These are phyloP conservation scores for Toxostoma redivivum DNA, from an alignment of 2,113 vertebrate genomes.

Conservation along the genomic window DNA sequence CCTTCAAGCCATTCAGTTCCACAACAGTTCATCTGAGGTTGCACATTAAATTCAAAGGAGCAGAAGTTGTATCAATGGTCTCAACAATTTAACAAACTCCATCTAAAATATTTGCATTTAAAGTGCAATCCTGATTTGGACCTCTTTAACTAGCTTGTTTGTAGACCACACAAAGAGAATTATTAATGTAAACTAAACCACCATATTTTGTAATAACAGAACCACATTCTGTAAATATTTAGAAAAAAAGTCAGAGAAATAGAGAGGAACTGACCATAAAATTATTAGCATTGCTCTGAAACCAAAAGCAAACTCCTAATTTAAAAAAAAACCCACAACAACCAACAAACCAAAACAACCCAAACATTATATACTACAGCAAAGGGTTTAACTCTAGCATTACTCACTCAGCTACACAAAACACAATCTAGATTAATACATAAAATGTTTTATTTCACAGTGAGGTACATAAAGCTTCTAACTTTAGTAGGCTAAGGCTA, in stretches of 20 bases:
- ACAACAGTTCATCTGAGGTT: conserved; percentile 43
- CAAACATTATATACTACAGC: conserved; percentile 18
- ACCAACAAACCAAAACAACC: conserved; percentile 1
- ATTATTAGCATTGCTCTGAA: conserved; percentile 47
- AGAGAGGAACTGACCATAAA: conserved; percentile 42
- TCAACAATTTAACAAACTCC: not conserved
- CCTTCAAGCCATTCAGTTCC: conserved; percentile 50
- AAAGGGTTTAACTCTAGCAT: conserved; percentile 14
- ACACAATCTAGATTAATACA: conserved; percentile 45
- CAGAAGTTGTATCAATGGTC: conserved; percentile 9
- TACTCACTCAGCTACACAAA: conserved; percentile 51
- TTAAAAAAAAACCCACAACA: not conserved
- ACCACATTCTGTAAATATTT: conserved; percentile 66
- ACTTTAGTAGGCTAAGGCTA: conserved; percentile 53
- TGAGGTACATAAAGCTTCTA: conserved; percentile 64
- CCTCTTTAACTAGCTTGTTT: conserved; percentile 12
- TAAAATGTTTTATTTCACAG: conserved; percentile 68
- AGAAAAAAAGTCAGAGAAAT: conserved; percentile 27
- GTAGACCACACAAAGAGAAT: conserved; percentile 47
- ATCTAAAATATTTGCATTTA: not conserved
- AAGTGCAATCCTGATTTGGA: not conserved
- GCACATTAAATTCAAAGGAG: conserved; percentile 42
- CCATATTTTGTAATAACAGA: conserved; percentile 42
- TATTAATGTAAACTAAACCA: conserved; percentile 63
- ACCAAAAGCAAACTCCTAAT: conserved; percentile 34